Evolutionary conservation across 1,140 invertebrate genomes (phyloP), one percentile per base, ranked within the genome.

Genomic region (Ceratosolen fusciceps): DNA sequence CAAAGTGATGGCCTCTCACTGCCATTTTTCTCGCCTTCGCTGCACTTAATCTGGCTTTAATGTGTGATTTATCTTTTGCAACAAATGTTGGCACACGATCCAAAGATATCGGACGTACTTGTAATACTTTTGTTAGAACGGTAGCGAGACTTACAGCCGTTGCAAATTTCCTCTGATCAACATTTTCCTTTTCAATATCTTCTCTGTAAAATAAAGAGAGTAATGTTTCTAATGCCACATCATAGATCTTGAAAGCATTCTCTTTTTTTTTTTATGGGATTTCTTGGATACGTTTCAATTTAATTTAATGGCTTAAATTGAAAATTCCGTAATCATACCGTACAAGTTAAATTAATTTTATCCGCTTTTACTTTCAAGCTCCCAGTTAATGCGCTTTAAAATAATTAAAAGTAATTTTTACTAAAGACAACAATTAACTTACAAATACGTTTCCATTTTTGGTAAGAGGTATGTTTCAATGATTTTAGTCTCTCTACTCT

Each of bases 1-100:
- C 93, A 88, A 98, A 96, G 89, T 97, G 94, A 92, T 99, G 98
- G 39, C 97, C 97, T 85, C 95, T 93, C 39, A 95, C 92, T 77
- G 93, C 93, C 88, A 95, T 93, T 93, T 97, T 96, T 90, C 94
- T 92, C 75, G 92, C 93, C 86, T 93, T 93, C 74, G 93, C 93
- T 78, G 94, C 95, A 84, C 96, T 89, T 82, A 93, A 83, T 87
- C 94, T 94, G 9, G 93, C 92, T 84, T 94, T 94, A 68, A 95
- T 92, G 77, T 90, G 89, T 31, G 94, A 94, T 87, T 96, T 96
- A 84, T 97, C 96, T 89, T 96, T 96, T 81, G 94, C 95, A 34
- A 97, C 94, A 90, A 95, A 96, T 80, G 93, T 94, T 84, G 95
- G 93, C 87, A 94, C 93, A 83, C 93, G 90, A 78, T 96, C 95